Evolutionary conservation across 1,140 invertebrate genomes (phyloP), one percentile per base, ranked within the genome.

Genomic region (Anastrepha obliqua): DNA sequence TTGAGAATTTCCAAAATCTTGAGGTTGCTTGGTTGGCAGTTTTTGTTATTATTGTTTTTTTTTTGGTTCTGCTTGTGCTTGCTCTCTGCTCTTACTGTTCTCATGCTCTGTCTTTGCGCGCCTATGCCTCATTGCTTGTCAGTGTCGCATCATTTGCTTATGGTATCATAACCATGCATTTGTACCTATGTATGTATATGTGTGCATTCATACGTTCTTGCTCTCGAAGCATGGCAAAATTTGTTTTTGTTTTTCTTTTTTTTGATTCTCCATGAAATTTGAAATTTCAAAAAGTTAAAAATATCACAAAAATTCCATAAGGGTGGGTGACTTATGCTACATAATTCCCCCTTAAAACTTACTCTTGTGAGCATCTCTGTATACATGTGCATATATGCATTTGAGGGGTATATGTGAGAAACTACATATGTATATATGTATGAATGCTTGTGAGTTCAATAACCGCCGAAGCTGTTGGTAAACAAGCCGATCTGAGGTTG

Each of bases 301-400:
- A 81, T 81, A 81, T 55, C 44, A 51, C 44, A 81, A 20, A 55
- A 51, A 81, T 81, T 81, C 47, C 74, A 55, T 55, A 55, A 29
- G 74, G 74, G 74, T 81, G 74, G 74, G 17, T 81, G 74, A 81
- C 74, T 81, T 81, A 17, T 55, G 17, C 5, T 78, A 11, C 44
- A 20, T 81, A 6, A 13, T 81, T 13, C 15, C 9, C 70, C 70
- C 9, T 62, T n/a, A 29, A 51, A 11, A 55, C 9, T 9, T 20
- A 20, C 9, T 13, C 47, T 55, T 9, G 47, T 81, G 74, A n/a
- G 67, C 15, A 44, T 47, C 55, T 20, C 2, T 58, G 17, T 55
- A 9, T 55, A 17, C 60, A 62, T 62, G 29, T 62, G 7, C 15
- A 62, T 62, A 62, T 13, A 62, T n/a, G 15, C 60, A 62, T 62